Percentiles rank a stretch among this genome's conserved stretches.
Evolutionary conservation across 2,113 vertebrate genomes (phyloP).

Genomic region (Centropristis striata): DNA sequence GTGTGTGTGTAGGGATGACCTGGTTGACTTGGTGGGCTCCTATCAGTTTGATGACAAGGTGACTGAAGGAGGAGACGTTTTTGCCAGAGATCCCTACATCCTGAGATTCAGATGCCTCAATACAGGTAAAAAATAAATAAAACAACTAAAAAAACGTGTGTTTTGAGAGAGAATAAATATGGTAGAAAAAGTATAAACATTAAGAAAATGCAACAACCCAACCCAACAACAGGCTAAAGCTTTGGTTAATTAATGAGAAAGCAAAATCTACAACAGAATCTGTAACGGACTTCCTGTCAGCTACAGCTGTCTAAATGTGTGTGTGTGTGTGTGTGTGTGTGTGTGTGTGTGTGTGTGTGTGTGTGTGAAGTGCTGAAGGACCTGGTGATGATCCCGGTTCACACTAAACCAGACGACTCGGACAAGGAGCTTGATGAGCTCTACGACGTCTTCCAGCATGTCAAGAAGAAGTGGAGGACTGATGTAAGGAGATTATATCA

Average conservation of each 20-base stretch:
- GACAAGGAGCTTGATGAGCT: conserved; percentile 84
- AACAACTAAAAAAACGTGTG: no score
- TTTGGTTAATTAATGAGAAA: neutral
- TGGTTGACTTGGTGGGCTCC: conserved; percentile 75
- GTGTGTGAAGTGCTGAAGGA: conserved; percentile 77
- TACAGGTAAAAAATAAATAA: conserved; percentile 77
- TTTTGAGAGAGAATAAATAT: neutral
- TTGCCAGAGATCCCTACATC: conserved; percentile 85
- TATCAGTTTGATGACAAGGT: conserved; percentile 83
- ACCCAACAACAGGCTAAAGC: neutral
- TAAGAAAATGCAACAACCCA: neutral
- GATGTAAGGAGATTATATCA: conserved; percentile 71
- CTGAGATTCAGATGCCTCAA: conserved; percentile 79
- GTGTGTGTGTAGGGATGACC: conserved; percentile 71
- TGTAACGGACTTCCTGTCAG: no score
- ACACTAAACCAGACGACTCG: conserved; percentile 85
- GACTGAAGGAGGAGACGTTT: conserved; percentile 75
- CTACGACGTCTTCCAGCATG: conserved; percentile 77
- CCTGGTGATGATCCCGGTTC: conserved; percentile 86
- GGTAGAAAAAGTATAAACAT: neutral
- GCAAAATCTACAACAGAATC: neutral
- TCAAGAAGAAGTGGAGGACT: conserved; percentile 80
- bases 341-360: conserved; percentile 15
- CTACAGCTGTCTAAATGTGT: conserved; percentile 1
- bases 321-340: conserved; percentile 13